Base-by-base conservation (phyloP, 2,113 vertebrate species). In the Clupea harengus region DNA sequence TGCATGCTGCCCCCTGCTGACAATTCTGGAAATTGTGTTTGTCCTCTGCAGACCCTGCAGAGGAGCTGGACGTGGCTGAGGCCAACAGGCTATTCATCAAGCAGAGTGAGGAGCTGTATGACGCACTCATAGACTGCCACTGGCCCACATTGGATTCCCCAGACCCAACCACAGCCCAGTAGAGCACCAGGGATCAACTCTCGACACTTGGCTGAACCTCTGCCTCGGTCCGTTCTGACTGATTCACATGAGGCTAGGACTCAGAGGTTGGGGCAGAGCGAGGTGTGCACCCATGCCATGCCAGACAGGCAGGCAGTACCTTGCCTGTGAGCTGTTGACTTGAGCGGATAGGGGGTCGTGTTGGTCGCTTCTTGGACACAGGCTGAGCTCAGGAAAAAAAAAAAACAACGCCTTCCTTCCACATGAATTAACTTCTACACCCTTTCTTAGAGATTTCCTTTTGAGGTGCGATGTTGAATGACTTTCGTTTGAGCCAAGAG, bases 21-120 rank as follows among this genome's bases (percentile, higher is more conserved):
- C 45, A 22, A 9, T 44, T 54, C 18, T 22, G 4, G 28, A 8
- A 4, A 52, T 20, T 83, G 78, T 72, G 17, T 78, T 64, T 82
- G 2, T 81, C n/a, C 47, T 75, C 83, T 81, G 25, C 54, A 97
- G 97, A 97, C 81, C 96, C 96, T 0, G 89, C 89, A 0, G 94
- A 95, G 17, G 94, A 95, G 86, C 44, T 96, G 85, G 97, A 97
- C 0, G 94, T 97, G 82, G 92, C 89, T 0, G 96, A 96, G 89
- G 96, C 96, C 20, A 97, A 97, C 86, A 95, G 94, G 82, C 95
- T 96, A 86, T 97, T 97, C 88, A 97, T 97, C 95, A 95, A 96
- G 57, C 96, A 97, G 90, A 97, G 97, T 0, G 96, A 97, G 90
- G 97, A 97, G 89, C 94, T 97, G 18, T 97, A 97, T 0, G 95